Evolutionary conservation across 2,888 invertebrate genomes (phyloP), one percentile per base, ranked within the genome.

Genomic region (Periphyllus acericola): DNA sequence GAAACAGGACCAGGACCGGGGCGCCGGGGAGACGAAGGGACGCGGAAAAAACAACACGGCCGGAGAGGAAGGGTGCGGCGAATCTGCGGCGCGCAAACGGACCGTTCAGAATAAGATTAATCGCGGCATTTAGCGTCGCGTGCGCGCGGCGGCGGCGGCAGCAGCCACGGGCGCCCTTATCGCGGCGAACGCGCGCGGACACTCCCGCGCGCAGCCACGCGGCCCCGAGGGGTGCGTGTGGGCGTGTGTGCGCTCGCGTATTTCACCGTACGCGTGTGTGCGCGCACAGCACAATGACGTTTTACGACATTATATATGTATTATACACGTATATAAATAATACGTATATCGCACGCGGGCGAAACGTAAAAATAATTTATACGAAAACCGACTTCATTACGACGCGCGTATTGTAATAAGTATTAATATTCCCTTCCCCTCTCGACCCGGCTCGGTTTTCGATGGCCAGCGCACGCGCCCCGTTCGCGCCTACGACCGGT

Each of bases 91-190:
- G 76, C 72, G 82, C 80, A 72, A 83, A 74, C 74, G 55, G 68
- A 78, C 84, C 68, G 84, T 85, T 84, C 78, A 9, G 78, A 79
- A 86, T 80, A 80, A 86, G 86, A 86, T 86, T 86, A 86, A 86
- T 86, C 86, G 86, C 78, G 86, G 79, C 86, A 40, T 86, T 86
- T 86, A 86, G 86, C n/a, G 85, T 52, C 66, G 78, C 85, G 85
- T 78, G 85, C 75, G 68, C 75, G 60, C 25, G 17, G 36, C 40
- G 32, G 74, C 40, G 60, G 60, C 25, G 17, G 36, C 40, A 21
- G 74, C 40, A 21, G 52, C 21, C 75, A 11, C 40, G 52, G 66
- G 14, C 25, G 46, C 78, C 19, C 85, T 85, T 85, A 85, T 85
- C 85, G 85, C 32, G 3, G 14, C 60, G 60, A 40, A 83, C 78